Evolutionary conservation across 1,140 invertebrate genomes (phyloP).

Genomic region (Macrotrachela quadricornifera): DNA sequence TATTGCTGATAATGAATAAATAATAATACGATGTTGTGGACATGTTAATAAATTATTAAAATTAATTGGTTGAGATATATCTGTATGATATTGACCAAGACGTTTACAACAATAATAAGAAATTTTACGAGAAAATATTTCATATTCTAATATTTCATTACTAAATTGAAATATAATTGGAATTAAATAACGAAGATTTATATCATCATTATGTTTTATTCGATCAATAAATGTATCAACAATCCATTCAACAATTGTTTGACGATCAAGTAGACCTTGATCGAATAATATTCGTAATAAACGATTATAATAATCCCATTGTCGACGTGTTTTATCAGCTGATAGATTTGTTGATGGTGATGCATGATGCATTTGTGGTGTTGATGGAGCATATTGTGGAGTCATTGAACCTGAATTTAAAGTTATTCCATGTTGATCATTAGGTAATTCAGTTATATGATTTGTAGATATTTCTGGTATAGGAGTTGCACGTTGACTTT

Average conservation of each 20-base stretch:
- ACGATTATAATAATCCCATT: not conserved
- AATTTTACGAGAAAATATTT: not conserved
- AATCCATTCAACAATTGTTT: not conserved
- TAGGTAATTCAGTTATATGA: no score
- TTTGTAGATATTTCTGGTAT: no score
- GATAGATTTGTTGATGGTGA: no score
- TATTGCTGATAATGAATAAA: slow-evolving; percentile 53
- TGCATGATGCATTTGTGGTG: no score
- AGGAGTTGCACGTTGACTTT: no score
- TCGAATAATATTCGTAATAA: not conserved
- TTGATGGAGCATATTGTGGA: no score
- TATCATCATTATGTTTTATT: not conserved
- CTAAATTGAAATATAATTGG: not conserved
- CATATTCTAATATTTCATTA: not conserved
- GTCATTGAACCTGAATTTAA: no score
- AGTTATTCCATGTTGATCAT: no score
- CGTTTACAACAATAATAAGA: not conserved
- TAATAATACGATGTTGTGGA: slow-evolving; percentile 60
- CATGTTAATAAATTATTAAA: slow-evolving; percentile 65
- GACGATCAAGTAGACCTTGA: not conserved
- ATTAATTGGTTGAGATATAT: not conserved
- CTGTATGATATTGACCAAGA: not conserved
- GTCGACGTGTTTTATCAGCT: no score
- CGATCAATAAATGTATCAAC: not conserved
- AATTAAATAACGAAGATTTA: not conserved